Evolutionary conservation across 2,797 vertebrate genomes (phyloP), one percentile per base, ranked within the genome.

Genomic region (Anguilla obscura): DNA sequence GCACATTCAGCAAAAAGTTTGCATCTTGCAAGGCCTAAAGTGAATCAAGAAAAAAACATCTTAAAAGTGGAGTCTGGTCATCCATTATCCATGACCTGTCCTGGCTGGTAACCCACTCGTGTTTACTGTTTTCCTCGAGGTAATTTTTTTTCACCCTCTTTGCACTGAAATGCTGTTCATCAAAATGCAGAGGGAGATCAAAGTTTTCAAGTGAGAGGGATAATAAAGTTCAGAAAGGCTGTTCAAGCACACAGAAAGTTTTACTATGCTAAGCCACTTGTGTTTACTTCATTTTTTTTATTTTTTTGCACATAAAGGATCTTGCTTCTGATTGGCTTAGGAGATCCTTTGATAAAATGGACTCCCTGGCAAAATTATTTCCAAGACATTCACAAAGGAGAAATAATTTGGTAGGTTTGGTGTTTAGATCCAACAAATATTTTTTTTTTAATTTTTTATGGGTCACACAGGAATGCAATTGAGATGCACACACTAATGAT

Each of bases 171-270:
- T 24, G 21, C 79, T 50, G 45, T 27, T 82, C n/a, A 50, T 45
- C 45, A 50, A 82, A 82, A 48, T 50, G 12, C 27, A 14, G 33
- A 79, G 74, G 71, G 71, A 30, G 7, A 76, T 76, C 71, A 76
- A 76, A 33, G 9, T 24, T 21, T 48, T 45, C 40, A 80, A 80
- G 36, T 45, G 18, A 80, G 40, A 16, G 5, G 45, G 79, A 82
- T 82, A 82, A 82, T 82, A n/a, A 82, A 48, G 45, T n/a, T 48
- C 79, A 82, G 45, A n/a, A 50, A 82, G 21, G 27, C 36, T 48
- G 3, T 24, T 21, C 10, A 21, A 80, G 18, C 9, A 21, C 8
- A n/a, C 18, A n/a, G 9, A 82, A 82, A 10, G 79, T n/a, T 82
- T 50, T n/a, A 50, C 79, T 48, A 10, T 48, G 21, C 40, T 82